These are phyloP conservation scores for Panthera leo DNA, from an alignment of 2,113 vertebrate species.

Conservation along the genomic window DNA sequence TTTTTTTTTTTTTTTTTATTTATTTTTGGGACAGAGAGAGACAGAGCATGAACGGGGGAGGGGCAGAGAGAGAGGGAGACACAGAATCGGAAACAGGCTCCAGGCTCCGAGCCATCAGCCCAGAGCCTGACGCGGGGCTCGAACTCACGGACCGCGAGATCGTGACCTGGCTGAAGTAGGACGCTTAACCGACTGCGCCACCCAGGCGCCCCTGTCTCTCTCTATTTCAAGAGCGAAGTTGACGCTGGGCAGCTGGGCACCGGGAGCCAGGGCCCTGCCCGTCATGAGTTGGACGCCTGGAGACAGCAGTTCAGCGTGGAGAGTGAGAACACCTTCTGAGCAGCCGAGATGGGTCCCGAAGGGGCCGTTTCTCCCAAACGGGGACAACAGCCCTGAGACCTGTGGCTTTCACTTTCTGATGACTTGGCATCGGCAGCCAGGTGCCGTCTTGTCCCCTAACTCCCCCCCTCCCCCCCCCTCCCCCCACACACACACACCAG, in stretches of 20 bases:
- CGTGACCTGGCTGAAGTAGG: too few species aligned
- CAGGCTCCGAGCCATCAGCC: too few species aligned
- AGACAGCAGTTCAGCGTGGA: neutral
- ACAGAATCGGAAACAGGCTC: too few species aligned
- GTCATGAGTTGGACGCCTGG: neutral
- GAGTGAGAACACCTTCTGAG: neutral
- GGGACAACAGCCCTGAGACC: neutral
- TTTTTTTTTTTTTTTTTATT: too few species aligned
- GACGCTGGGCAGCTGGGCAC: neutral
- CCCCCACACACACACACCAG: accelerated
- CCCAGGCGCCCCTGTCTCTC: too few species aligned
- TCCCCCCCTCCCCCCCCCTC: too few species aligned
- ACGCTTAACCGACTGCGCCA: too few species aligned
- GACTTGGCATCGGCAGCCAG: neutral
- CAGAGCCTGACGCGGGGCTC: too few species aligned
- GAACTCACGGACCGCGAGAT: too few species aligned
- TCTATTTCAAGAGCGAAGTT: neutral
- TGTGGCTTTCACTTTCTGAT: neutral
- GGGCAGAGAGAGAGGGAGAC: too few species aligned
- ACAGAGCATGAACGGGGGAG: too few species aligned
- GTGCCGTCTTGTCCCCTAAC: neutral
- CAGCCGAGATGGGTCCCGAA: neutral
- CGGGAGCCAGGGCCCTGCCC: neutral
- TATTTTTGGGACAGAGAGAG: too few species aligned
- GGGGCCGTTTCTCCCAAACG: neutral